Conservation (phyloP, 2,113 vertebrate species). For the Craseonycteris thonglongyai region DNA sequence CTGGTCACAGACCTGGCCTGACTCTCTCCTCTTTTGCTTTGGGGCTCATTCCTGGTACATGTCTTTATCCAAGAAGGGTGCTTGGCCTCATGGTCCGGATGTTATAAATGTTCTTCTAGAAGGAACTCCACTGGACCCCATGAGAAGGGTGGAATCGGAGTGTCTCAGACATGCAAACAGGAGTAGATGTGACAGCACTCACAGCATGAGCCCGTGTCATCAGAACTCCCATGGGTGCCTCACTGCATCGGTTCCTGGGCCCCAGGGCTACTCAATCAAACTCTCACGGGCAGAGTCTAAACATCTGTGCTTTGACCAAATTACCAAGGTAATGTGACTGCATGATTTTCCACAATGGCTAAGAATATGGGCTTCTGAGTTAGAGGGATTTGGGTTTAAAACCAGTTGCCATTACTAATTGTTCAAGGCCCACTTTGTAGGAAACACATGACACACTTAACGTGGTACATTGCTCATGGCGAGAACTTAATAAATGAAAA, state of each 20-base stretch:
- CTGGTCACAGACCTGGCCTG: not conserved
- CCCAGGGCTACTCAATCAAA: not conserved
- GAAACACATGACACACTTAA: not conserved
- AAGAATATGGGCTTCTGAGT: not conserved
- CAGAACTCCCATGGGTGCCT: not conserved
- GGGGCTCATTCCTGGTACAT: not conserved
- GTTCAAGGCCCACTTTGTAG: not conserved
- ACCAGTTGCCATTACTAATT: not conserved
- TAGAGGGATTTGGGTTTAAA: not conserved
- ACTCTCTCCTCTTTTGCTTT: not conserved
- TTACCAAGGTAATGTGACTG: not conserved
- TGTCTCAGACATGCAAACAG: too few relatives aligned
- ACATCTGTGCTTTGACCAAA: not conserved
- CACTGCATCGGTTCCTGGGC: not conserved
- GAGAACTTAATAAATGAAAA: not conserved
- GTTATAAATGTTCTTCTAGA: not conserved
- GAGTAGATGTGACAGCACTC: not conserved
- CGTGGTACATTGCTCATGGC: too few relatives aligned
- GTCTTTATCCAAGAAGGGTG: not conserved
- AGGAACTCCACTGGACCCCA: not conserved
- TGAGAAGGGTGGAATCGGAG: not conserved
- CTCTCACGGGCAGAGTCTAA: not conserved
- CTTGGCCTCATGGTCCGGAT: accelerated
- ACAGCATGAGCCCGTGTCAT: accelerated
- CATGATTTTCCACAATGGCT: not conserved